A percentile compares a stretch with the other conserved stretches of the same genome.
These are phyloP conservation scores for Eutrigla gurnardus DNA, from an alignment of 2,797 vertebrate species.

Conservation along the genomic window DNA sequence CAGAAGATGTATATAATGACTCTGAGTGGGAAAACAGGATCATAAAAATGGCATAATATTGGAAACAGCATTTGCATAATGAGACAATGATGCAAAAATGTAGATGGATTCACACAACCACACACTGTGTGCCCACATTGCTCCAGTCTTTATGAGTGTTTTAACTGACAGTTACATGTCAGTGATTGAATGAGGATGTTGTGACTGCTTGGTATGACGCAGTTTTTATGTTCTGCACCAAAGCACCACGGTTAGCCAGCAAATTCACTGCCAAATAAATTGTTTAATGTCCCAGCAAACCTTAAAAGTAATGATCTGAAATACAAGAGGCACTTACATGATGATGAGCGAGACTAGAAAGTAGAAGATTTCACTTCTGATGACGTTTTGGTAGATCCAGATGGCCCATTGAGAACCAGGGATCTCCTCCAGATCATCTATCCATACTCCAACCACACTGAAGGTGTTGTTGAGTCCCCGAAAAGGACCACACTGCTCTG, in stretches of 20 bases:
- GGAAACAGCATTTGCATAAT: background rate
- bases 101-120: background rate
- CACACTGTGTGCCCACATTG: background rate
- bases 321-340: slow-evolving; percentile 84
- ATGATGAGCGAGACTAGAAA: slow-evolving; percentile 86
- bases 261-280: too few species aligned
- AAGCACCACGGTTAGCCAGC: background rate
- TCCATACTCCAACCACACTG: slow-evolving; percentile 85
- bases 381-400: slow-evolving; percentile 92
- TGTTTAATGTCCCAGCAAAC: too few species aligned
- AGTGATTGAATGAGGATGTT: background rate
- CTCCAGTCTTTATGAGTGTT: background rate
- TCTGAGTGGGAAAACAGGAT: slow-evolving; percentile 70
- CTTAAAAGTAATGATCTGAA: too few species aligned
- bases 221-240: background rate
- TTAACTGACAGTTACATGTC: background rate
- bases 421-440: slow-evolving; percentile 65
- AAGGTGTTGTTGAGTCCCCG: slow-evolving; percentile 85
- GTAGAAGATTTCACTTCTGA: slow-evolving; percentile 92
- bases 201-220: background rate
- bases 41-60: background rate
- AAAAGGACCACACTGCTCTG: slow-evolving; percentile 91
- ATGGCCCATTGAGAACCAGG: slow-evolving; percentile 81
- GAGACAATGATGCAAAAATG: background rate
- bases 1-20: slow-evolving; percentile 90